phyloP scores from a whole-genome alignment of 2,113 vertebrate species.

The Cephalopholis sonnerati region DNA sequence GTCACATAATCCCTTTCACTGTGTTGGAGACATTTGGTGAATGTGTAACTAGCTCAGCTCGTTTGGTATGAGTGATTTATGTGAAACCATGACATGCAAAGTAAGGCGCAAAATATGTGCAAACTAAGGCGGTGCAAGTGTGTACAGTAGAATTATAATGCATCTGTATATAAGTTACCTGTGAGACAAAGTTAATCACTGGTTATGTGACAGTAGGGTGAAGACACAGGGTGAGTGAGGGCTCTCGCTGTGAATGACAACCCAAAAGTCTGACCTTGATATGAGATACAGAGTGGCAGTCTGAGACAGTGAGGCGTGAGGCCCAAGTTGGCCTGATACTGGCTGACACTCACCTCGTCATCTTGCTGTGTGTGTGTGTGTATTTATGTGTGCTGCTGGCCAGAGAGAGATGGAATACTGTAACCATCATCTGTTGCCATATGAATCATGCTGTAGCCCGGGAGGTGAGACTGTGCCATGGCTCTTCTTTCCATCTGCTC shows the following conservation, averaged over 20 bases:
- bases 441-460: conserved; percentile 65
- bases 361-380: conserved; percentile 36
- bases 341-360: conserved; percentile 64
- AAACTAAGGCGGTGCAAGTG: not conserved
- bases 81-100: conserved; percentile 9
- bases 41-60: conserved; percentile 19
- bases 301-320: conserved; percentile 71
- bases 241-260: conserved; percentile 49
- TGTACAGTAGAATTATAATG: not conserved
- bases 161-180: not conserved
- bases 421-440: conserved; percentile 73
- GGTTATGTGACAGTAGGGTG: conserved; percentile 5
- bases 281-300: conserved; percentile 64
- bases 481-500: conserved; percentile 68
- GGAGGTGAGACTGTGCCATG: conserved; percentile 58
- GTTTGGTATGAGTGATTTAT: conserved; percentile 5
- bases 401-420: conserved; percentile 52
- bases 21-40: conserved; percentile 28
- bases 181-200: not conserved
- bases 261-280: conserved; percentile 63
- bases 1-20: conserved; percentile 31
- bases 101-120: not conserved
- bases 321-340: conserved; percentile 61
- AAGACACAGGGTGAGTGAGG: conserved; percentile 8
- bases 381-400: conserved; percentile 24